Conservation (phyloP, 2,888 invertebrate species). For the Muschampia plurimacula region DNA sequence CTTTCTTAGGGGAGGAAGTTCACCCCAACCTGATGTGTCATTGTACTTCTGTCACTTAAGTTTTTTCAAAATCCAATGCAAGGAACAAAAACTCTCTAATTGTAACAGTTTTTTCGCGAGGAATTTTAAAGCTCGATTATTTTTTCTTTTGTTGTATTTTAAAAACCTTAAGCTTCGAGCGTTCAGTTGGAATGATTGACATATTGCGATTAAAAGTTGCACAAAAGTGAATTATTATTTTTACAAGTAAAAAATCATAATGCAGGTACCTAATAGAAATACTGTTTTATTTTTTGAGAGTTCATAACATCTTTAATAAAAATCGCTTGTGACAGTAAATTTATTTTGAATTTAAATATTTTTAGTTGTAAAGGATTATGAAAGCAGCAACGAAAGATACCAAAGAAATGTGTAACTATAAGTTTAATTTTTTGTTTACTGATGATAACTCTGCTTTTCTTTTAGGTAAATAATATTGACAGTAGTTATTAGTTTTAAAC, state of each 20-base stretch:
- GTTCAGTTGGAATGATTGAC: slow-evolving; percentile 50
- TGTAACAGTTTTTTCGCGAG: slow-evolving; percentile 80
- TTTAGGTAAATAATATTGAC: no score
- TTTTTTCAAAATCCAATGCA: slow-evolving; percentile 67
- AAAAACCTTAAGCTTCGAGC: slow-evolving; percentile 48
- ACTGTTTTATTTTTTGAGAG: neutral
- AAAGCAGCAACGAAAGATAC: no score
- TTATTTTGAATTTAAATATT: no score
- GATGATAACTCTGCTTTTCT: no score
- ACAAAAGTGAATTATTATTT: slow-evolving; percentile 27
- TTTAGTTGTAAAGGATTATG: no score
- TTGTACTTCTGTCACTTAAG: slow-evolving; percentile 83
- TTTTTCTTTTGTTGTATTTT: slow-evolving; percentile 65
- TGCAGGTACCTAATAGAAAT: neutral
- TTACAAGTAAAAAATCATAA: slow-evolving; percentile 6
- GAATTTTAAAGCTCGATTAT: slow-evolving; percentile 81
- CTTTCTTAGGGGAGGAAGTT: slow-evolving; percentile 61
- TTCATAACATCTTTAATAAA: neutral
- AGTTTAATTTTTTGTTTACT: no score
- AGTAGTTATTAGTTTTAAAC: no score
- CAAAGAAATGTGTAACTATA: no score
- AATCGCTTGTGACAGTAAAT: neutral
- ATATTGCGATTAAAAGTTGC: slow-evolving; percentile 40
- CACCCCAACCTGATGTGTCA: slow-evolving; percentile 79
- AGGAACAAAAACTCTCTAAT: slow-evolving; percentile 83